Evolutionary conservation across 2,888 invertebrate species (phyloP), one percentile per base, ranked within the genome.

Genomic region (Fragum whitleyi): DNA sequence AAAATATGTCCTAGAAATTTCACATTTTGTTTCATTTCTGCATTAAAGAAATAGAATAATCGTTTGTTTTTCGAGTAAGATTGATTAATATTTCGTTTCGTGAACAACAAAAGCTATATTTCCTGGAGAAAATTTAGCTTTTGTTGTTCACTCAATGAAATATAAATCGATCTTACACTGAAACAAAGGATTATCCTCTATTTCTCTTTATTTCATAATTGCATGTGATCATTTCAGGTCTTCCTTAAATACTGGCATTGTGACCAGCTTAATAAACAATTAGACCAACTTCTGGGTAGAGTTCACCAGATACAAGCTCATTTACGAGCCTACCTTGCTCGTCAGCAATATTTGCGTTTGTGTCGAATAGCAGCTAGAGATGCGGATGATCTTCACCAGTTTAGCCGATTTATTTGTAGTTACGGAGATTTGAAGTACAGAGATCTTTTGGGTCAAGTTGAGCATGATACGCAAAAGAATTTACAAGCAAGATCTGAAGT

Each of bases 161-260:
- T n/a, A n/a, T n/a, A n/a, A n/a, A n/a, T n/a, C n/a, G n/a, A n/a
- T n/a, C n/a, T n/a, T n/a, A n/a, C n/a, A n/a, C n/a, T n/a, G n/a
- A n/a, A n/a, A n/a, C n/a, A n/a, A n/a, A n/a, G n/a, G n/a, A n/a
- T n/a, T n/a, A n/a, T n/a, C n/a, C n/a, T n/a, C n/a, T n/a, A n/a
- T n/a, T n/a, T n/a, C n/a, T n/a, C n/a, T n/a, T n/a, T n/a, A n/a
- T n/a, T n/a, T n/a, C n/a, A n/a, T n/a, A n/a, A n/a, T n/a, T n/a
- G n/a, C n/a, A n/a, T n/a, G n/a, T n/a, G n/a, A n/a, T n/a, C n/a
- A n/a, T n/a, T n/a, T n/a, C n/a, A 92, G 93, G 91, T 93, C 7
- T 92, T 93, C 76, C 85, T 93, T 7, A 91, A 90, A 70, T 90
- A 91, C 82, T 92, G 88, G 89, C 92, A 93, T 61, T 77, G 84